These are phyloP conservation scores for Cistogaster globosa DNA, from an alignment of 2,888 invertebrate species.

Conservation along the genomic window DNA sequence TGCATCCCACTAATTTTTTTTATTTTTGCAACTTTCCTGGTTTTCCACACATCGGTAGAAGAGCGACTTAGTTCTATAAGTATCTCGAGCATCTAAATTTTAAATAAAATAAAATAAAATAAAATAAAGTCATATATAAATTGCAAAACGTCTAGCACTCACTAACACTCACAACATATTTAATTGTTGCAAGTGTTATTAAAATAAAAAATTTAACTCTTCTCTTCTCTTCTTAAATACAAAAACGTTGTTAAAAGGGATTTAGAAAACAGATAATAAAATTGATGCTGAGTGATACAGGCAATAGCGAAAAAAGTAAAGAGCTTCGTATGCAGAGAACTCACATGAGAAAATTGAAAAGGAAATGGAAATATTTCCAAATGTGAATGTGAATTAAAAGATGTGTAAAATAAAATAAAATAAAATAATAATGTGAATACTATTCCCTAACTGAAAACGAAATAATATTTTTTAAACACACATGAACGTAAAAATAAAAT, in stretches of 20 bases:
- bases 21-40: no score
- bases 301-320: no score
- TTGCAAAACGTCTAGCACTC: no score
- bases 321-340: conserved; percentile 20
- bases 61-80: no score
- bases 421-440: conserved; percentile 53
- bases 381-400: neutral
- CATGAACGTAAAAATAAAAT: conserved; percentile 34
- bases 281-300: neutral
- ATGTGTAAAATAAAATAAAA: conserved; percentile 25
- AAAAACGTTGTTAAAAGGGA: conserved; percentile 28
- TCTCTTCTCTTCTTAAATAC: conserved; percentile 1
- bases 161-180: neutral
- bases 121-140: no score
- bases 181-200: conserved; percentile 12
- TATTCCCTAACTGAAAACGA: conserved; percentile 65
- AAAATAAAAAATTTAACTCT: conserved; percentile 2
- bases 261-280: conserved; percentile 35
- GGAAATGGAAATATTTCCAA: conserved; percentile 43
- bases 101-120: no score
- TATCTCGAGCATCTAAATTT: no score
- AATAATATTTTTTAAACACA: conserved; percentile 58
- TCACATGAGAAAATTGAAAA: conserved; percentile 48
- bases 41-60: no score
- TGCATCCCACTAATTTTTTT: no score